Base-by-base conservation (phyloP, 1,140 invertebrate genomes). In the Lepeophtheirus salmonis region DNA sequence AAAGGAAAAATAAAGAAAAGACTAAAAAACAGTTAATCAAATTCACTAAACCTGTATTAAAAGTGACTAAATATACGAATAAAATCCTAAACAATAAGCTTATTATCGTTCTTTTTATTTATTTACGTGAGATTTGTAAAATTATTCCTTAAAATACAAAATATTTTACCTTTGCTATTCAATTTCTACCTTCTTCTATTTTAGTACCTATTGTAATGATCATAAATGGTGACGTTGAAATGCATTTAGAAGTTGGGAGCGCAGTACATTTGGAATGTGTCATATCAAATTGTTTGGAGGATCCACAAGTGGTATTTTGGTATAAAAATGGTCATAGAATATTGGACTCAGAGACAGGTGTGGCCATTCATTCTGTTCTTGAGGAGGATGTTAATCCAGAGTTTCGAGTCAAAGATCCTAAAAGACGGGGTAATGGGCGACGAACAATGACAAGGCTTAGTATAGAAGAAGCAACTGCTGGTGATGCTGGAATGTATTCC, bases 271-370 rank as follows among this genome's bases (percentile, higher is more conserved):
- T 67, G 2, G 61, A 66, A 24, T 67, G 66, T 57, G 61, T 64
- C 21, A 66, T 67, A 56, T 63, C 65, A 0, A 63, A 65, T 53
- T 64, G 63, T 20, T 59, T 67, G 6, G 62, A 65, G 52, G 52
- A 63, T 23, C 66, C 66, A 0, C 63, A 63, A 56, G 64, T 63
- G 51, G 63, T 67, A 23, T 66, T 66, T 57, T 67, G 66, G 66
- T 66, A 67, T 30, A 63, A 65, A 4, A 30, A 57, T n/a, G 26
- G 26, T 12, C 16, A 17, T 25, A 17, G 55, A 18, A 14, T 57
- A 13, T n/a, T 57, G 20, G 26, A 41, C n/a, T 20, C 16, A 3
- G 21, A 24, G 20, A 41, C 23, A 3, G 55, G 55, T 3, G 55
- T 57, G 20, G 25, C 55, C 55, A 57, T 30, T 23, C 21, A 57